Base-by-base conservation (phyloP, 2,113 vertebrate species). In the Chaenogobius annularis region DNA sequence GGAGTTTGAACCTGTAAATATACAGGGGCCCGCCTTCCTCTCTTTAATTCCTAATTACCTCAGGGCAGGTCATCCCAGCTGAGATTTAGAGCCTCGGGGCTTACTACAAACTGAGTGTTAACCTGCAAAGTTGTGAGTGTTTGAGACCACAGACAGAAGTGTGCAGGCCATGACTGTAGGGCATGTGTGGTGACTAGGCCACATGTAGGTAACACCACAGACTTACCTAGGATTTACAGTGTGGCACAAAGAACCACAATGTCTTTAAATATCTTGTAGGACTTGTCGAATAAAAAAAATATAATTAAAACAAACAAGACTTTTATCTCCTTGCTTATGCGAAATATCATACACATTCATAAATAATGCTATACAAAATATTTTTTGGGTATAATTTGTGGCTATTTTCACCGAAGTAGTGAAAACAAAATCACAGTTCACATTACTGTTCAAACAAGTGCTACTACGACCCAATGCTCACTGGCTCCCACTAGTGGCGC, bases 1-100 rank as follows among this genome's bases (percentile, higher is more conserved):
- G 72, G 80, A 87, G 70, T 87, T 90, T 87, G 90, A 87, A 68
- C 88, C 82, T 83, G 80, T 89, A 89, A 92, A 88, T 89, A 88
- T 88, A 83, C 80, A 70, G 77, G 79, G 90, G 85, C 87, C 88
- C 87, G 83, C 85, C 83, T 82, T 89, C 87, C 80, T 87, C 59
- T 67, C 83, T 83, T 85, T 92, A 91, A 94, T 91, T 91, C 90
- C 87, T 90, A 86, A 72, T 93, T 89, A 91, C 86, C 86, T 91
- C 90, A 91, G 72, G 70, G 84, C 59, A 87, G 89, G 87, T 87
- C 81, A 86, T 90, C 88, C 85, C 85, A 73, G 84, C 89, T 61
- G 85, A 86, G 87, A 77, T 89, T 83, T 88, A 81, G 75, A 68
- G 80, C 89, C 87, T 90, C 79, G 78, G 69, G 86, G 81, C 77